Conservation (phyloP, 2,888 invertebrate genomes). For the Bhutanitis thaidina region DNA sequence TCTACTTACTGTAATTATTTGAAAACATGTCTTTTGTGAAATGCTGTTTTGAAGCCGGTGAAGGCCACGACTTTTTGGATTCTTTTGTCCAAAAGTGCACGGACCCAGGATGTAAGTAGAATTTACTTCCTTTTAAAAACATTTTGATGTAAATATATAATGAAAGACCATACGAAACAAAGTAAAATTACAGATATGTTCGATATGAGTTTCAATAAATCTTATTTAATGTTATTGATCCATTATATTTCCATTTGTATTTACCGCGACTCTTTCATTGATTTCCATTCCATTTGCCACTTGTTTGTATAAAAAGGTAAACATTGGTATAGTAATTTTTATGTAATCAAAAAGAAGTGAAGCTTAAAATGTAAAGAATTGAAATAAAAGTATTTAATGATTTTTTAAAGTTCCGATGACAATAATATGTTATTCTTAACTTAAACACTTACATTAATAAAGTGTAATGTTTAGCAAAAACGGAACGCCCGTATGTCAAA, state of each 20-base stretch:
- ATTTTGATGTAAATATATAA: too few relatives aligned
- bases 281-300: slow-evolving; percentile 1
- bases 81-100: slow-evolving; percentile 89
- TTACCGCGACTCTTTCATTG: slow-evolving; percentile 2
- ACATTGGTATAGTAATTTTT: too few relatives aligned
- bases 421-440: too few relatives aligned
- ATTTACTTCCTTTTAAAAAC: background rate
- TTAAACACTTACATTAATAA: too few relatives aligned
- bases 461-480: background rate
- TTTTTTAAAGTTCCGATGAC: too few relatives aligned
- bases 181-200: too few relatives aligned
- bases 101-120: slow-evolving; percentile 89
- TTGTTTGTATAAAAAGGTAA: too few relatives aligned
- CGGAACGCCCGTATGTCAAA: slow-evolving; percentile 17
- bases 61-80: slow-evolving; percentile 87
- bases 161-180: too few relatives aligned
- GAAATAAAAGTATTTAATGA: too few relatives aligned
- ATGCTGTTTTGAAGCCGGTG: slow-evolving; percentile 89
- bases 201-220: background rate
- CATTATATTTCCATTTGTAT: slow-evolving; percentile 1
- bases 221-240: slow-evolving; percentile 15
- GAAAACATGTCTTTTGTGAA: slow-evolving; percentile 83
- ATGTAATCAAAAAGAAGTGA: background rate
- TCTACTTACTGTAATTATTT: slow-evolving; percentile 8
- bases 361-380: background rate